phyloP scores from a whole-genome alignment of 2,113 vertebrate genomes.

The Ictalurus punctatus region DNA sequence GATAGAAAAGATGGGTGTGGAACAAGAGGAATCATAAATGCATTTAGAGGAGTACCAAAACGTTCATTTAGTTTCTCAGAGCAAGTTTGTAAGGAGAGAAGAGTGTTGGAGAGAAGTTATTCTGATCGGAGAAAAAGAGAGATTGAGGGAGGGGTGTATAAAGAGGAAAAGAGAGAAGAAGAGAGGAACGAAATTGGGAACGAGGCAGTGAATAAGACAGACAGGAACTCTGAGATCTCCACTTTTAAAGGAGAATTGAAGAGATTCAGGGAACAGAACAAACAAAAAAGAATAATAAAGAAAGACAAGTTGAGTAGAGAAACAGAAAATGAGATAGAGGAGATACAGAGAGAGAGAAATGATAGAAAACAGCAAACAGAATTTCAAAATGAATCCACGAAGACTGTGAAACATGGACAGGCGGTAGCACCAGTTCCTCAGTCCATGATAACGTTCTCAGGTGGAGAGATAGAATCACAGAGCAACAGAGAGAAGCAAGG shows the following conservation, averaged over 20 bases:
- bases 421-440: not conserved
- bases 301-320: slow-evolving; percentile 23
- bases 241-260: slow-evolving; percentile 55
- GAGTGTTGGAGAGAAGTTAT: slow-evolving; percentile 45
- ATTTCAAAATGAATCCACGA: slow-evolving; percentile 3
- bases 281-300: slow-evolving; percentile 41
- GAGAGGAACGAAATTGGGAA: slow-evolving; percentile 10
- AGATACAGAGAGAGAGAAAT: slow-evolving; percentile 19
- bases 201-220: slow-evolving; percentile 44
- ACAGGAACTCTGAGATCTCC: slow-evolving; percentile 52
- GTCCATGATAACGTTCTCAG: not conserved
- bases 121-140: slow-evolving; percentile 51
- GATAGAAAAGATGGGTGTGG: slow-evolving; percentile 19
- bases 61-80: slow-evolving; percentile 72
- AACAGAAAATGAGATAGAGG: not conserved
- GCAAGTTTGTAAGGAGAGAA: slow-evolving; percentile 54
- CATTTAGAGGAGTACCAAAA: slow-evolving; percentile 60
- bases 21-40: slow-evolving; percentile 3
- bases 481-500: not conserved
- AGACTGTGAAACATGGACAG: not conserved
- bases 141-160: slow-evolving; percentile 25
- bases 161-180: slow-evolving; percentile 1
- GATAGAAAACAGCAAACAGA: not conserved
- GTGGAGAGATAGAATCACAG: slow-evolving; percentile 2
- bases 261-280: not conserved